phyloP scores from a whole-genome alignment of 2,888 invertebrate genomes.

The Acleris laterana region DNA sequence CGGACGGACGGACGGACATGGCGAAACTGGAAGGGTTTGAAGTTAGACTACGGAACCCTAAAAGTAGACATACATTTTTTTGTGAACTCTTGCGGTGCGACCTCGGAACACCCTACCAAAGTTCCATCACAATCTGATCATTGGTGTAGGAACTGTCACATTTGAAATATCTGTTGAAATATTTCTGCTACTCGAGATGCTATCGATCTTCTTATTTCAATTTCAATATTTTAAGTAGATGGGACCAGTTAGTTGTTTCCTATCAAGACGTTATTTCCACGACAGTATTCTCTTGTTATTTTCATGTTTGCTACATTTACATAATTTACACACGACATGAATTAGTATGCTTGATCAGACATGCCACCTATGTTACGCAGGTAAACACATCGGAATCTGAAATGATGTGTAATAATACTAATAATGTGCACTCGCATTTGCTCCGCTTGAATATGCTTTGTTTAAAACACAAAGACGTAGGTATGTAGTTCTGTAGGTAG shows the following conservation, averaged over 20 bases:
- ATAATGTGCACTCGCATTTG: slow-evolving; percentile 7
- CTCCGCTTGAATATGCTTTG: slow-evolving; percentile 15
- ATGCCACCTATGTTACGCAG: slow-evolving; percentile 18
- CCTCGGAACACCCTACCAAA: too few species aligned
- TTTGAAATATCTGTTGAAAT: too few species aligned
- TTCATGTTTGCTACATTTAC: slow-evolving; percentile 24
- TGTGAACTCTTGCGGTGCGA: too few species aligned
- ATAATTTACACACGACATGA: slow-evolving; percentile 34
- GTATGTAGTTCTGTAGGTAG: slow-evolving; percentile 3
- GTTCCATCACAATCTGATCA: too few species aligned
- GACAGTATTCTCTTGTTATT: slow-evolving; percentile 18
- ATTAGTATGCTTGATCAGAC: slow-evolving; percentile 33
- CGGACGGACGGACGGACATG: too few species aligned
- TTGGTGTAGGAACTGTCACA: too few species aligned
- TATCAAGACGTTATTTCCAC: slow-evolving; percentile 4
- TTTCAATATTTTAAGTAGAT: background rate
- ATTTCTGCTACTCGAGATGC: too few species aligned
- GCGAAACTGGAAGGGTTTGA: too few species aligned
- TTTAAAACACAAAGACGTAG: slow-evolving; percentile 18
- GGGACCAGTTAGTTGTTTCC: background rate
- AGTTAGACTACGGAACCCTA: too few species aligned
- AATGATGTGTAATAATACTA: slow-evolving; percentile 26
- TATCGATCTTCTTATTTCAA: too few species aligned
- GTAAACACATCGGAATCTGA: slow-evolving; percentile 21
- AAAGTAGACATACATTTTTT: too few species aligned